A percentile compares a stretch with the other conserved stretches of the same genome.
Conservation (phyloP, 2,797 vertebrate species). For the Brachyrhaphis roseni region DNA sequence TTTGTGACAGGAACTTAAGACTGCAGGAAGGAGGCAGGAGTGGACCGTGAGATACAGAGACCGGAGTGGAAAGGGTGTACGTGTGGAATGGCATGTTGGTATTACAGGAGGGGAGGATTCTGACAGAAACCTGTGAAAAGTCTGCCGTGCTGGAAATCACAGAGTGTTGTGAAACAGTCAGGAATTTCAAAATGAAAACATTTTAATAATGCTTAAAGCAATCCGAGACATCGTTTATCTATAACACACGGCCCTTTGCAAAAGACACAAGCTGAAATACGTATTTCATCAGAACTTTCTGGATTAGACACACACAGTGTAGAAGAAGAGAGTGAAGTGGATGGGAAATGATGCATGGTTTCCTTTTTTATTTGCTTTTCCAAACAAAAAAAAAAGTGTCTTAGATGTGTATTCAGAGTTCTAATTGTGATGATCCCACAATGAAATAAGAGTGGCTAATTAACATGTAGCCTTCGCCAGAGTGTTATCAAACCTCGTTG, state of each 20-base stretch:
- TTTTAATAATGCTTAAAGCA: not conserved
- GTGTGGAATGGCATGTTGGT: conserved; percentile 54
- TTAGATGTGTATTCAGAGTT: not conserved
- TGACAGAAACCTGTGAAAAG: conserved; percentile 31
- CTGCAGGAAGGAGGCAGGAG: conserved; percentile 34
- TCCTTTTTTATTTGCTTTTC: not conserved
- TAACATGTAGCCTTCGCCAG: not conserved
- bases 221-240: not conserved
- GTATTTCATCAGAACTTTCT: not conserved
- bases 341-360: not conserved
- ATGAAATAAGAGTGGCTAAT: not conserved
- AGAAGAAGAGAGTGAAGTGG: not conserved
- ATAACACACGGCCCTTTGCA: not conserved
- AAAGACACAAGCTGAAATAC: not conserved
- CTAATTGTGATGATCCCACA: not conserved
- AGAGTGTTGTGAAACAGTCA: conserved; percentile 21
- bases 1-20: conserved; percentile 27
- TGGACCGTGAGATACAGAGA: conserved; percentile 24
- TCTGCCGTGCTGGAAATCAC: conserved; percentile 7
- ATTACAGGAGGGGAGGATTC: conserved; percentile 11
- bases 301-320: not conserved
- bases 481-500: not conserved
- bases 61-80: conserved; percentile 38
- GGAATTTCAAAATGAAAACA: not conserved
- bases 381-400: not conserved